Conservation (phyloP, 1,140 invertebrate species). For the Camponotus vicinus region DNA sequence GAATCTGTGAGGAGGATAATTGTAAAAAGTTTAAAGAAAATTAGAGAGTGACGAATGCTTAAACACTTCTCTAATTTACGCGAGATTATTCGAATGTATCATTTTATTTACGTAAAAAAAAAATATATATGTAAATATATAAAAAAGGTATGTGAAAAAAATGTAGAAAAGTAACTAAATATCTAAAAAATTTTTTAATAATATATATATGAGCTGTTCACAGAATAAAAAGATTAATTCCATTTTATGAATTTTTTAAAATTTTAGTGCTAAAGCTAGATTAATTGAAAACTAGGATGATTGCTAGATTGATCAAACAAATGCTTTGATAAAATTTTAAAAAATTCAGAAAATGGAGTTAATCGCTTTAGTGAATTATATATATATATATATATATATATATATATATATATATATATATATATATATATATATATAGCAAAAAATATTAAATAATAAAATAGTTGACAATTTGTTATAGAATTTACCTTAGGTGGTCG, state of each 20-base stretch:
- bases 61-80: not conserved
- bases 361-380: no score
- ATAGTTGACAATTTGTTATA: not conserved
- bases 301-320: no score
- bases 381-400: not conserved
- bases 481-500: no score
- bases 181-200: not conserved
- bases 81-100: not conserved
- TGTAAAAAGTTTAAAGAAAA: constrained; percentile 2
- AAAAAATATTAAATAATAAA: not conserved
- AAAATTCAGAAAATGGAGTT: no score
- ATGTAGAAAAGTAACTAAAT: not conserved
- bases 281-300: no score
- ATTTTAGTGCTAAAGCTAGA: no score
- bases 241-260: no score
- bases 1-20: constrained; percentile 3
- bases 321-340: no score
- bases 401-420: no score
- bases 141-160: not conserved
- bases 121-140: not conserved
- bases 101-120: not conserved
- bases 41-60: not conserved
- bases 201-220: no score
- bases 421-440: not conserved
- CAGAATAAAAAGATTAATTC: no score